These are phyloP conservation scores for Bambusicola thoracicus DNA, from an alignment of 2,113 vertebrate species.

Conservation along the genomic window DNA sequence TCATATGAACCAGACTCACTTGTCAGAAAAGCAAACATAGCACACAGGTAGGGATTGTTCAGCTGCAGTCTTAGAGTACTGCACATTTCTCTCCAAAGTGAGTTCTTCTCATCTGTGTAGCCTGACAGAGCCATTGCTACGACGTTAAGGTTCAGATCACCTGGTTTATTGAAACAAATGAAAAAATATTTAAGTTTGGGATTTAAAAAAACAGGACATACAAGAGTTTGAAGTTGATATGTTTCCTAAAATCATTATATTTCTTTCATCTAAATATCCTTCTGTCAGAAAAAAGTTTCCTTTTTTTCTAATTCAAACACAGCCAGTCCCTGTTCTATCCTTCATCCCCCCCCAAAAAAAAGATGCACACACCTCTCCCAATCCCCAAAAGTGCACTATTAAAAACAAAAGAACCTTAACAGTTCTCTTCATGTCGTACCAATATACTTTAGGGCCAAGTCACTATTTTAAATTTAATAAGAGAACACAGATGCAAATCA, in stretches of 20 bases:
- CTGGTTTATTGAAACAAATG: constrained; percentile 74
- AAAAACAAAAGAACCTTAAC: background rate
- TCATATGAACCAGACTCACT: constrained; percentile 94
- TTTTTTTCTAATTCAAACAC: background rate
- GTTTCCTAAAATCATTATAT: background rate
- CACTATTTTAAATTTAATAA: background rate
- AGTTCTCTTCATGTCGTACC: background rate
- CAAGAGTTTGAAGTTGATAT: background rate
- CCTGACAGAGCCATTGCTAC: constrained; percentile 98
- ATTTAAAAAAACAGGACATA: background rate
- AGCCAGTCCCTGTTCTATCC: rapidly evolving
- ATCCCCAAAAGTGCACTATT: background rate
- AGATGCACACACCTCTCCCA: background rate
- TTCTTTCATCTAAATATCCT: background rate
- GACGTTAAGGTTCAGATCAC: constrained; percentile 97
- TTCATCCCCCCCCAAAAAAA: background rate
- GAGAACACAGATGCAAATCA: background rate
- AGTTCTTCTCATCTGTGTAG: constrained; percentile 95
- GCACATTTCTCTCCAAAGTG: constrained; percentile 99
- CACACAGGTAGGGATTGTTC: constrained; percentile 94
- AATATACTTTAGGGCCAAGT: background rate
- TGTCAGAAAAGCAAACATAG: constrained; percentile 99
- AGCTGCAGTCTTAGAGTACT: constrained; percentile 92
- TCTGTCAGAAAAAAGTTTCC: background rate
- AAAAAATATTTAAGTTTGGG: background rate